A percentile compares a stretch with the other conserved stretches of the same genome.
These are phyloP conservation scores for Anhinga anhinga DNA, from an alignment of 2,113 vertebrate genomes.

Conservation along the genomic window DNA sequence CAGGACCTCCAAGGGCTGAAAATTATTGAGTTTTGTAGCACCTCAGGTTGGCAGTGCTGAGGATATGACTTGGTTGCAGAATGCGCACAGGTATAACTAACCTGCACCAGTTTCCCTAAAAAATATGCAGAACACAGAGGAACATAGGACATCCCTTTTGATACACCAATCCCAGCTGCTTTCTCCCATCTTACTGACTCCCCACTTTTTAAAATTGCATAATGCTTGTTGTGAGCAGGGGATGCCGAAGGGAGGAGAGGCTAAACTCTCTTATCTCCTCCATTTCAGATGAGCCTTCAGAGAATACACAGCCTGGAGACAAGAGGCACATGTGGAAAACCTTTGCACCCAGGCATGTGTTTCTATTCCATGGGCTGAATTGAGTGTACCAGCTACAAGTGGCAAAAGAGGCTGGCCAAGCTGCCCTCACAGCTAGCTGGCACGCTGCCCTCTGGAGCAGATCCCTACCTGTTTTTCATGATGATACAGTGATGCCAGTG, in stretches of 20 bases:
- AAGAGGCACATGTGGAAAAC: background rate
- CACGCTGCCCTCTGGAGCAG: fast-evolving
- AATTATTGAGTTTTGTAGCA: background rate
- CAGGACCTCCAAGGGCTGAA: background rate
- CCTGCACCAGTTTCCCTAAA: background rate
- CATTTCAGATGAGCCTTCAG: background rate
- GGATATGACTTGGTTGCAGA: background rate
- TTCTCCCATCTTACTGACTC: background rate
- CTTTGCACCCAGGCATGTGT: background rate
- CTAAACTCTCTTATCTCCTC: background rate
- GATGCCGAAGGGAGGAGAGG: background rate
- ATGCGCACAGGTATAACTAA: background rate
- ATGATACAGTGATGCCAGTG: constrained; percentile 84
- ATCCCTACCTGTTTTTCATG: constrained; percentile 79
- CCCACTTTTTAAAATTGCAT: background rate
- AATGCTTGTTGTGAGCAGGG: background rate
- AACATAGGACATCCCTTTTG: background rate
- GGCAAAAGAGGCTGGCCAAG: background rate
- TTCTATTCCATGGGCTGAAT: background rate
- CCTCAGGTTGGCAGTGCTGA: background rate
- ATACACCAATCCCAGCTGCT: too few species aligned
- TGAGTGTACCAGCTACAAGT: background rate
- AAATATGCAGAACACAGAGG: background rate
- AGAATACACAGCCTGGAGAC: background rate
- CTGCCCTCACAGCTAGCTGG: background rate